Base-by-base conservation (phyloP, 2,888 invertebrate genomes). In the Andrena haemorrhoa region DNA sequence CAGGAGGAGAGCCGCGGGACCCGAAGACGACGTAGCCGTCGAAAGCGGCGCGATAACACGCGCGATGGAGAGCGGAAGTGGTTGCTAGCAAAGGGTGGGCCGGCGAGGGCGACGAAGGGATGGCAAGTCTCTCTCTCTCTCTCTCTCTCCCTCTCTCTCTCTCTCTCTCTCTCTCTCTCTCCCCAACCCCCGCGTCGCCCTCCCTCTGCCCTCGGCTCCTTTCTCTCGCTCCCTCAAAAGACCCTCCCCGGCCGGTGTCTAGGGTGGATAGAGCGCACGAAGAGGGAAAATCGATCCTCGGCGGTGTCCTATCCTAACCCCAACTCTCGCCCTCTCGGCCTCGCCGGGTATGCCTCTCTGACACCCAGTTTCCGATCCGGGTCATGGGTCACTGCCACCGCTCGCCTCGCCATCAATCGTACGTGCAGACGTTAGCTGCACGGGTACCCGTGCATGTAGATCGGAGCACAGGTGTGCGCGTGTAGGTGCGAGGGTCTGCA, bases 301-400 rank as follows among this genome's bases (percentile, higher is more conserved):
- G 69, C 86, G 87, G 92, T 90, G 90, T 91, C 91, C 91, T 91
- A 90, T 90, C 91, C 92, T 91, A 92, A 87, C 89, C 88, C 88
- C 88, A 89, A 89, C 87, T 86, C 86, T 85, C 85, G 84, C 83
- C 84, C 87, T 85, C 88, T 84, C 88, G 87, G 85, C 88, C 87
- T 86, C 88, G 81, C 85, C 78, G 85, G 86, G 81, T 87, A 87
- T 86, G 86, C 89, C 89, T 85, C 88, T 89, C 86, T 79, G 87
- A 84, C 88, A 89, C 88, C 90, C 87, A 90, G 86, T 88, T 91
- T 90, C 86, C 89, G 88, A 92, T 92, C 91, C 93, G 92, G 93
- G 93, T 93, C 93, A 93, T 92, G 92, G 93, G 93, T 93, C 93
- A 93, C 93, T 93, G 93, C 93, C 93, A 93, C 91, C 91, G 89